Base-by-base conservation (phyloP, 1,140 invertebrate species). In the Drosophila bocqueti region DNA sequence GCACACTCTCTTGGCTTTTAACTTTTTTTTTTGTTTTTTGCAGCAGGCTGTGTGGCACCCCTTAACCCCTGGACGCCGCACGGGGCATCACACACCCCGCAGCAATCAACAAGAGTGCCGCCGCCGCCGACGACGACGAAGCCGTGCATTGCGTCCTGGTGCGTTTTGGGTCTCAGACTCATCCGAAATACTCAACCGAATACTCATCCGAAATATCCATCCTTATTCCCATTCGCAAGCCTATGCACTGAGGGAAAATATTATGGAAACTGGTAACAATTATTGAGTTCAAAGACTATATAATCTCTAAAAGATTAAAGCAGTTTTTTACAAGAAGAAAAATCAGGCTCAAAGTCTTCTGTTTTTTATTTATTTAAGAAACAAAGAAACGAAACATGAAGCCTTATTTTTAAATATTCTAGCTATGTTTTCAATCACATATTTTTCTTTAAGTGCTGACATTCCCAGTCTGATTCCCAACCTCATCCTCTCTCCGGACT, bases 41-140 rank as follows among this genome's bases (percentile, higher is more conserved):
- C 81, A 80, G 72, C 63, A 66, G 82, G 63, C 68, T 31, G 52
- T 46, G 9, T 34, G 29, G 50, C 72, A 60, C 54, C 72, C 57
- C 62, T 29, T 58, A 72, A 36, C 54, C 74, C 55, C 63, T 38
- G 38, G 10, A 24, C 73, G 46, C 34, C 55, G 29, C 55, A 58
- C 52, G 31, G 49, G 24, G 16, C 68, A 36, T 16, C 26, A 36
- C 42, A 64, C 67, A 75, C 85, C 69, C 63, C 77, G 81, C 60
- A 76, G 85, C 83, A 89, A 89, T 89, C 85, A 89, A 79, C 74
- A 89, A 90, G 85, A 89, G 85, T 89, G 85, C 76, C 76, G 74
- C 65, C 47, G 79, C 65, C 81, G 50, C 4, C 13, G 26, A 29
- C 42, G 26, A n/a, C 47, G 40, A 84, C 45, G 58, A 49, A 42